Conservation (phyloP, 2,797 vertebrate genomes). For the Brachymystax lenok region DNA sequence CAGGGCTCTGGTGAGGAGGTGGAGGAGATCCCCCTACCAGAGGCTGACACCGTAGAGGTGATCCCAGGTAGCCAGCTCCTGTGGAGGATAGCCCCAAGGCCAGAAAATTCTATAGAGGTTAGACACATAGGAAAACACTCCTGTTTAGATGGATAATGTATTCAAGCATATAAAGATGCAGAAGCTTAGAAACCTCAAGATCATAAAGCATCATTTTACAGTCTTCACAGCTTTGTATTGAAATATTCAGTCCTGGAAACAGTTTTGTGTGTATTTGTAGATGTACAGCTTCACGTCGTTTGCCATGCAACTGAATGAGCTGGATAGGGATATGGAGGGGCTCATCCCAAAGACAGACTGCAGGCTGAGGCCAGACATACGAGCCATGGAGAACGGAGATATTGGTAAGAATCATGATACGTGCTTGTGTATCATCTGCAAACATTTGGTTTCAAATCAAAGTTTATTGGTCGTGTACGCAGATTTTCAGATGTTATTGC, state of each 20-base stretch:
- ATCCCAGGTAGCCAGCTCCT: slow-evolving; percentile 92
- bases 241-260: background rate
- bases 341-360: slow-evolving; percentile 90
- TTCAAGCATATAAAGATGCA: background rate
- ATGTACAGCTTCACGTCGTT: slow-evolving; percentile 98
- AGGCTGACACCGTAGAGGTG: slow-evolving; percentile 89
- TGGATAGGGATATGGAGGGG: slow-evolving; percentile 89
- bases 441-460: no score
- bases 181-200: background rate
- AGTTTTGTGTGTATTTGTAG: slow-evolving; percentile 64
- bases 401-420: slow-evolving; percentile 78
- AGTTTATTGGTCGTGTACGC: no score
- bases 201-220: no score
- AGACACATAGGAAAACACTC: background rate
- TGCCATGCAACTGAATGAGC: slow-evolving; percentile 93
- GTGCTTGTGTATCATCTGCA: background rate
- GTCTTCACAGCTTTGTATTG: background rate
- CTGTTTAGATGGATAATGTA: background rate
- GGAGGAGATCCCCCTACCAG: slow-evolving; percentile 89
- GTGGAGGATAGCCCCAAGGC: slow-evolving; percentile 93
- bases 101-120: slow-evolving; percentile 92
- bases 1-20: slow-evolving; percentile 84
- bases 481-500: no score
- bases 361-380: slow-evolving; percentile 91
- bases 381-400: slow-evolving; percentile 96